Evolutionary conservation across 2,888 invertebrate species (phyloP), one percentile per base, ranked within the genome.

Genomic region (Rhagophthalmus giganteus): DNA sequence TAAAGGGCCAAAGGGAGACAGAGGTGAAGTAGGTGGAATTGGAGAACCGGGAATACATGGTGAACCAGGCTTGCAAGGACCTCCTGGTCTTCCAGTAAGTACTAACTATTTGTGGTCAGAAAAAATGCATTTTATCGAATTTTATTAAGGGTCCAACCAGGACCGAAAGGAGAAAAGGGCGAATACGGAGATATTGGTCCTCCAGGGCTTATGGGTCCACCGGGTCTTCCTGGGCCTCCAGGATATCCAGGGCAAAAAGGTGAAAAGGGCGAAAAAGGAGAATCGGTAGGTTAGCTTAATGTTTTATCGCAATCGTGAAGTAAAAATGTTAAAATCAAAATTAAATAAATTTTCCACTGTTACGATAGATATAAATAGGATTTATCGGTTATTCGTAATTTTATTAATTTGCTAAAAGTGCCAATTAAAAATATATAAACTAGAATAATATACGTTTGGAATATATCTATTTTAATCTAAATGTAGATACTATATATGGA

Each of bases 121-220:
- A n/a, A n/a, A n/a, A n/a, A n/a, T n/a, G n/a, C n/a, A n/a, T n/a
- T n/a, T n/a, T n/a, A n/a, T 37, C 69, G 11, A 0, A 9, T 24
- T 10, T 1, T 16, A n/a, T 13, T 2, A 2, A 2, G 9, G 12
- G 15, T 75, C n/a, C 83, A 85, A 67, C 80, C 85, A 63, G 94
- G 94, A 11, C 87, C 88, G 2, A 91, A 91, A 68, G 95, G 95
- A 34, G 88, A 88, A 60, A 89, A 90, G 68, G 93, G 93, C 44
- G 90, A 90, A 69, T 88, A 87, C 71, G 94, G 94, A 6, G 92
- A 93, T 71, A 92, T 94, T 73, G 94, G 94, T 32, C 91, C 92
- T 5, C 92, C 95, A 7, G 95, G 96, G 52, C 82, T 94, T 67
- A 90, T 95, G 86, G 95, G 95, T 60, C 93, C 94, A 20, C 94